A percentile compares a stretch with the other conserved stretches of the same genome.
phyloP scores from a whole-genome alignment of 2,113 vertebrate genomes.

The Gambusia affinis region DNA sequence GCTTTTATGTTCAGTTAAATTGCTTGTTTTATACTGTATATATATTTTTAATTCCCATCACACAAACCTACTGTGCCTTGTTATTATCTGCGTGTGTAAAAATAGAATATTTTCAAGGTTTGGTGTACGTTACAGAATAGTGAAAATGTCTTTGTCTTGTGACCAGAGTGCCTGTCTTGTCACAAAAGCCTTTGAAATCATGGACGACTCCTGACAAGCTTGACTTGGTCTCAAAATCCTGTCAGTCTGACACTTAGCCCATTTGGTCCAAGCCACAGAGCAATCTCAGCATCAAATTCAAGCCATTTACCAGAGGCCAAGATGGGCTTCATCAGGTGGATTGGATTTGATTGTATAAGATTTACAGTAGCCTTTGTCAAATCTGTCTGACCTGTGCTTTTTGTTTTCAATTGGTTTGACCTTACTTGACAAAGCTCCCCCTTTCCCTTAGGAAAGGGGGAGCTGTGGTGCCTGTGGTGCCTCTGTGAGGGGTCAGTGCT shows the following conservation, averaged over 20 bases:
- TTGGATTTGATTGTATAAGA: slow-evolving; percentile 43
- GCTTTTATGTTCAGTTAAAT: not conserved
- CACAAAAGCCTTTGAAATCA: slow-evolving; percentile 34
- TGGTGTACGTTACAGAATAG: not conserved
- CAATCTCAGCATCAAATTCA: slow-evolving; percentile 40
- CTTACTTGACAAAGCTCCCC: slow-evolving; percentile 6
- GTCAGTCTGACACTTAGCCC: slow-evolving; percentile 51
- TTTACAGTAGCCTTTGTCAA: slow-evolving; percentile 34
- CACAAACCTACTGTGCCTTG: not conserved
- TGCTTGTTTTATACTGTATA: not conserved
- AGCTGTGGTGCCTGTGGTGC: not conserved
- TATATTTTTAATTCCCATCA: not conserved
- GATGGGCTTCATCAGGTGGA: slow-evolving; percentile 39
- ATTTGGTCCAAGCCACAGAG: slow-evolving; percentile 25
- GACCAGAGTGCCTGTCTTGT: slow-evolving; percentile 2
- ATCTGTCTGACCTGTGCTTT: slow-evolving; percentile 20
- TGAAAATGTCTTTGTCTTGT: slow-evolving; percentile 5
- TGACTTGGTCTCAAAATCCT: slow-evolving; percentile 33
- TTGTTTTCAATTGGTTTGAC: slow-evolving; percentile 9
- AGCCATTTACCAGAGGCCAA: slow-evolving; percentile 26
- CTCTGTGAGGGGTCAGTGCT: slow-evolving; percentile 30
- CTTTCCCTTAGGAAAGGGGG: not conserved
- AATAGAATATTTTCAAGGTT: not conserved
- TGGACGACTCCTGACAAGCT: slow-evolving; percentile 30
- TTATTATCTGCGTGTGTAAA: not conserved